Conservation (phyloP, 92 coral and sea anemone species). For the Siderastrea radians region DNA sequence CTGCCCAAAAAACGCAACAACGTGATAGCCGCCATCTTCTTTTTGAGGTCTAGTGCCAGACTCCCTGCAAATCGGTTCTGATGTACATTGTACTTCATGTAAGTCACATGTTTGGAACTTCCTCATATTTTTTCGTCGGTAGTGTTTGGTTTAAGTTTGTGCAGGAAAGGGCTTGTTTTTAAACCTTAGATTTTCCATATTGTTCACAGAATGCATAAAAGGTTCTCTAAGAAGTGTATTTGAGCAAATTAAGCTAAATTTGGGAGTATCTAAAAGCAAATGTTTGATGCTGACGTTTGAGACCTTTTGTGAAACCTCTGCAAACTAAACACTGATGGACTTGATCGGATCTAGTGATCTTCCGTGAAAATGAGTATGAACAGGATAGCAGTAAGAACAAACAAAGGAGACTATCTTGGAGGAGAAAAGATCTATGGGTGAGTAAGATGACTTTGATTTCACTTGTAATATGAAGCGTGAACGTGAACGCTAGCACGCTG, state of each 20-base stretch:
- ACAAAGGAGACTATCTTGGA: conserved; percentile 91
- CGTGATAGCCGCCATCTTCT: conserved; percentile 28
- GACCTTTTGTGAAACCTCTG: neutral
- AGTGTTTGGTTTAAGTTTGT: too few species aligned
- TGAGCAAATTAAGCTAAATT: neutral
- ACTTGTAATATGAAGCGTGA: neutral
- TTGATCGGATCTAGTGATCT: neutral
- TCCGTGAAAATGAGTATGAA: conserved; percentile 72
- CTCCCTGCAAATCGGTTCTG: neutral
- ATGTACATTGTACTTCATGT: conserved; percentile 3
- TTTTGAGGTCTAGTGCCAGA: neutral
- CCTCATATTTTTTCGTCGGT: neutral
- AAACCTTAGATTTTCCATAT: neutral
- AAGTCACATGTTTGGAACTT: neutral
- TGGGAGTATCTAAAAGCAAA: neutral
- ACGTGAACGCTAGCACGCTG: neutral
- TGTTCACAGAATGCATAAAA: too few species aligned
- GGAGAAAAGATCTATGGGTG: conserved; percentile 95
- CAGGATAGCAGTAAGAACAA: conserved; percentile 85
- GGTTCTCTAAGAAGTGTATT: neutral
- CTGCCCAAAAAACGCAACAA: neutral
- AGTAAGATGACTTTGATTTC: neutral
- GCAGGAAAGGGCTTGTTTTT: neutral
- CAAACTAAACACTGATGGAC: neutral
- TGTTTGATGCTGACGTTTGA: neutral